phyloP scores from a whole-genome alignment of 2,797 vertebrate species.

The Sebastes baramenuke region DNA sequence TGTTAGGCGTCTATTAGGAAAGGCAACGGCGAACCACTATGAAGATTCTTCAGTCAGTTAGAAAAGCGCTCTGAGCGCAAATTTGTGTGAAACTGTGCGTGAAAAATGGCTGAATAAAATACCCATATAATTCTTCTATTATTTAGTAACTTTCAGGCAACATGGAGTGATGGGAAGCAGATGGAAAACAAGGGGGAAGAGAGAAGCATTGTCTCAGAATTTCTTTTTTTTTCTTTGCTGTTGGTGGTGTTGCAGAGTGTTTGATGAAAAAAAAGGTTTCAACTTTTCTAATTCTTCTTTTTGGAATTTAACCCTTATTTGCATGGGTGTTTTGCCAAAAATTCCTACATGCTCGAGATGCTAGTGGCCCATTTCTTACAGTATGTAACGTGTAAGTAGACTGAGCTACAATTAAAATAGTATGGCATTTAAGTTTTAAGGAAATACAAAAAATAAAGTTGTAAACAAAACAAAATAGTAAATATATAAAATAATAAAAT shows the following conservation, averaged over 20 bases:
- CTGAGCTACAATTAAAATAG: not conserved
- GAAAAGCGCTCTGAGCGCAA: constrained; percentile 76
- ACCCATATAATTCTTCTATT: constrained; percentile 80
- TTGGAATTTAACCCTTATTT: not conserved
- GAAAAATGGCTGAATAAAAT: constrained; percentile 81
- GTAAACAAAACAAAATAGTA: not conserved
- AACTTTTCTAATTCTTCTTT: not conserved
- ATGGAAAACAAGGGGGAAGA: constrained; percentile 50
- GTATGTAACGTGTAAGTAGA: not conserved
- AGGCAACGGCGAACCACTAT: constrained; percentile 49
- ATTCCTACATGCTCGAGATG: not conserved
- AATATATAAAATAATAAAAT: not conserved
- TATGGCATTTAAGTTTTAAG: not conserved
- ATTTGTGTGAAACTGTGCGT: constrained; percentile 85
- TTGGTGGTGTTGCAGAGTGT: not conserved
- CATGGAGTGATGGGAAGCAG: constrained; percentile 58
- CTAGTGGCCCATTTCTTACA: not conserved
- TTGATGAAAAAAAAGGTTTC: not conserved
- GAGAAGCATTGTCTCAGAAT: constrained; percentile 28
- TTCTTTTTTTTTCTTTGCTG: not conserved
- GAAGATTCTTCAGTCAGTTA: constrained; percentile 74
- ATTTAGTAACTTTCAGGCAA: constrained; percentile 79
- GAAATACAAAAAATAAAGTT: not conserved
- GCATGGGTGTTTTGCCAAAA: not conserved
- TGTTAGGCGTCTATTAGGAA: constrained; percentile 70